A percentile compares a stretch with the other conserved stretches of the same genome.
Evolutionary conservation across 23 tunicate species (phyloP).

Genomic region (Ciona savignyi): DNA sequence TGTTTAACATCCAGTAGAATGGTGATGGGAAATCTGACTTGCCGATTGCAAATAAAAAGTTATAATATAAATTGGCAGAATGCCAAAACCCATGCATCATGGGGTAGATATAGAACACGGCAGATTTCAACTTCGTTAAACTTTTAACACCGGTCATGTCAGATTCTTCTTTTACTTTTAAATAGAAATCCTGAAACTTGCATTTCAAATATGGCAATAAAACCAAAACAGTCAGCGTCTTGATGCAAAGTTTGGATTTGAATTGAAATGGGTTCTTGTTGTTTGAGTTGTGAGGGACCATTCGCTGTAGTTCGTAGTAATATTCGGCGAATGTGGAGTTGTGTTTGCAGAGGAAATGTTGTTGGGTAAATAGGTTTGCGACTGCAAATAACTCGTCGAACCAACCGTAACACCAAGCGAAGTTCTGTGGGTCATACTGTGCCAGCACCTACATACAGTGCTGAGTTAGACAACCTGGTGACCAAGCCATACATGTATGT

Average conservation of each 20-base stretch:
- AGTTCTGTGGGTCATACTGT: constrained; percentile 30
- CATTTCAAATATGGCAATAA: constrained; percentile 36
- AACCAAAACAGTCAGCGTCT: constrained; percentile 19
- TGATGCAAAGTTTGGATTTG: constrained; percentile 12
- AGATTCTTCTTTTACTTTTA: constrained; percentile 6
- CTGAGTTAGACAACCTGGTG: too few relatives aligned
- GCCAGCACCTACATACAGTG: constrained; percentile 64
- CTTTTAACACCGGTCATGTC: background rate
- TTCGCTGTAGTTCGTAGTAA: constrained; percentile 68
- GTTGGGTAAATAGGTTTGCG: constrained; percentile 31
- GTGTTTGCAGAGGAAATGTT: constrained; percentile 53
- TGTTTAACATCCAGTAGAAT: constrained; percentile 19
- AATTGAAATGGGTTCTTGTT: constrained; percentile 3
- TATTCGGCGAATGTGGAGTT: constrained; percentile 65
- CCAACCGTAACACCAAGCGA: constrained; percentile 45
- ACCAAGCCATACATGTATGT: too few relatives aligned
- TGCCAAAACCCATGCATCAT: constrained; percentile 37
- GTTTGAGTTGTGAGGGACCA: background rate
- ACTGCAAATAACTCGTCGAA: constrained; percentile 57
- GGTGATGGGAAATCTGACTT: constrained; percentile 54
- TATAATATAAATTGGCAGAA: constrained; percentile 21
- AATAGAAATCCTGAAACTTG: constrained; percentile 28
- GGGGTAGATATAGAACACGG: constrained; percentile 41
- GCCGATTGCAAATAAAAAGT: constrained; percentile 60
- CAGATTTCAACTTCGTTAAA: constrained; percentile 6